Conservation (phyloP, 2,888 invertebrate genomes). For the Rhopalosiphum nymphaeae region DNA sequence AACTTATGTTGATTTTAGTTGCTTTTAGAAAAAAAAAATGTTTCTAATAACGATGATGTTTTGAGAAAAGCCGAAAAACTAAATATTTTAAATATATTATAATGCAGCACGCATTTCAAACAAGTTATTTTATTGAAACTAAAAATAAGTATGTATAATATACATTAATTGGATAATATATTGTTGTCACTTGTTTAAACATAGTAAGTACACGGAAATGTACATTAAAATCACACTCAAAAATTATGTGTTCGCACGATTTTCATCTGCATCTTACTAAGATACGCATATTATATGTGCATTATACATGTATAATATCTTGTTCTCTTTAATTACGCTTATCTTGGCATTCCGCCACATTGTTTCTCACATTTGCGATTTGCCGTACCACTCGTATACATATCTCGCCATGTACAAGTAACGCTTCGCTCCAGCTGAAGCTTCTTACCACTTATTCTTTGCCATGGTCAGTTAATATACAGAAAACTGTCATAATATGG, state of each 20-base stretch:
- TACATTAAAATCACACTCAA: not conserved
- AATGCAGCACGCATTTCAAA: not conserved
- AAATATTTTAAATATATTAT: not conserved
- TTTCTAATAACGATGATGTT: not conserved
- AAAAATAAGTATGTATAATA: not conserved
- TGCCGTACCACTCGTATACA: not conserved
- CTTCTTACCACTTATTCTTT: not conserved
- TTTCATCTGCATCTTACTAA: not conserved
- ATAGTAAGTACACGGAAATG: not conserved
- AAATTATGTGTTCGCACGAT: constrained; percentile 14
- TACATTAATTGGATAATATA: not conserved
- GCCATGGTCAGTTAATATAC: not conserved
- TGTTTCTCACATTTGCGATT: constrained; percentile 37
- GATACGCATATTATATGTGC: not conserved
- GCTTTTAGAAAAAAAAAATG: not conserved
- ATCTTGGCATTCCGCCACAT: constrained; percentile 49
- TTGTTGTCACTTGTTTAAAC: not conserved
- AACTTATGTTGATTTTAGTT: not conserved
- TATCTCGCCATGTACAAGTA: not conserved
- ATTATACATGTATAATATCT: not conserved
- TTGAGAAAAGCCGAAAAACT: not conserved
- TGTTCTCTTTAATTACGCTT: constrained; percentile 37
- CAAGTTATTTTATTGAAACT: not conserved
- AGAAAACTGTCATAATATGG: not conserved
- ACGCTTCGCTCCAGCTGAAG: not conserved